Evolutionary conservation across 2,113 vertebrate species (phyloP).

Genomic region (Chauna torquata): DNA sequence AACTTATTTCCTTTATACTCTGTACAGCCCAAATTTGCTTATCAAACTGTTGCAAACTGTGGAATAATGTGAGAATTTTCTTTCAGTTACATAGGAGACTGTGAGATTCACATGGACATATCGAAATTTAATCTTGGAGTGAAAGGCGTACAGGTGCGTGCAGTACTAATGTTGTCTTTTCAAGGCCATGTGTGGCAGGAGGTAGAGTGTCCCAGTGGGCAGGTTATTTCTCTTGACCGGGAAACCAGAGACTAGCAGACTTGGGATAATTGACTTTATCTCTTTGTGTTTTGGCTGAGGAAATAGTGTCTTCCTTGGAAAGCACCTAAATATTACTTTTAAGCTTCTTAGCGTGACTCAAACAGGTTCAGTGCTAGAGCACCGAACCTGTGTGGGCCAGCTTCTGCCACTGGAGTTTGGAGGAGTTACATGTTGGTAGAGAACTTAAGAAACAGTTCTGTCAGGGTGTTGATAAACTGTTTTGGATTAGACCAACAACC

Average conservation of each 20-base stretch:
- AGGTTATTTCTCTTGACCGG: background rate
- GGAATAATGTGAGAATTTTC: slow-evolving; percentile 20
- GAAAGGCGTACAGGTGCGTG: slow-evolving; percentile 88
- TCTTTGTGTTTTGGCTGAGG: background rate
- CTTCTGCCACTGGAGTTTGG: background rate
- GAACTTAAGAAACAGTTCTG: background rate
- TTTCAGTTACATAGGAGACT: slow-evolving; percentile 89
- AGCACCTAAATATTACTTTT: background rate
- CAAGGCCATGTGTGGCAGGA: background rate
- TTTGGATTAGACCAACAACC: background rate
- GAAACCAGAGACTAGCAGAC: background rate
- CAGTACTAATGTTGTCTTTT: background rate
- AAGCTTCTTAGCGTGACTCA: background rate
- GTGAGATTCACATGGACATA: slow-evolving; percentile 89
- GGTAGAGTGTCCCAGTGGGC: background rate
- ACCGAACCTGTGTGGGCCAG: background rate
- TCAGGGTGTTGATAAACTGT: background rate
- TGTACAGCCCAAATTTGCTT: background rate
- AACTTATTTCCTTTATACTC: background rate
- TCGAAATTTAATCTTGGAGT: slow-evolving; percentile 87
- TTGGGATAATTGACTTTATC: background rate
- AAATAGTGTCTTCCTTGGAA: background rate
- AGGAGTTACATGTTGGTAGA: background rate
- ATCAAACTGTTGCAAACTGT: background rate
- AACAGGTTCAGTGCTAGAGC: background rate